Conservation (phyloP, 1,140 invertebrate genomes). For the Solenopsis fugax region DNA sequence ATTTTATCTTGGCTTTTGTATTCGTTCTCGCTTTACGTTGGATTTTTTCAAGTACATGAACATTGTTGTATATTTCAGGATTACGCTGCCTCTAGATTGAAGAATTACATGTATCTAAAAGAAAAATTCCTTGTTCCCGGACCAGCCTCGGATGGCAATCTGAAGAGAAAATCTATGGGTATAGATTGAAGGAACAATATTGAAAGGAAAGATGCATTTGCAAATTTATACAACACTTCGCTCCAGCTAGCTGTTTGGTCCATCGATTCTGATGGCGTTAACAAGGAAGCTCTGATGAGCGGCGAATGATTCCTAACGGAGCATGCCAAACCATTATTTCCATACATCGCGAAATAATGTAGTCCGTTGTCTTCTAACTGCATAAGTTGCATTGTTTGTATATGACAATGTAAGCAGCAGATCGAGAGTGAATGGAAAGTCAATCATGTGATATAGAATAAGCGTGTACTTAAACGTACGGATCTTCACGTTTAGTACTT, state of each 20-base stretch:
- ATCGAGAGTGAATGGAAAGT: conserved; percentile 40
- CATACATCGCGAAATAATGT: conserved; percentile 21
- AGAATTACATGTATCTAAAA: conserved; percentile 88
- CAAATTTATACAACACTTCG: conserved; percentile 30
- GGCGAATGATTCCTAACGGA: background rate
- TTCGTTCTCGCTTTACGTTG: background rate
- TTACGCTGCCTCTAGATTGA: conserved; percentile 87
- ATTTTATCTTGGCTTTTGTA: background rate
- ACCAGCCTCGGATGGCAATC: conserved; percentile 70
- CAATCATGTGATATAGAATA: conserved; percentile 62
- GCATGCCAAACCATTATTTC: background rate
- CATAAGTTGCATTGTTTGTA: background rate
- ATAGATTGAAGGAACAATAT: conserved; percentile 38
- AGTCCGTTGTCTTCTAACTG: background rate
- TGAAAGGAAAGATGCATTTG: conserved; percentile 20
- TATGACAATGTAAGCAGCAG: background rate
- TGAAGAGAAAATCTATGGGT: conserved; percentile 62
- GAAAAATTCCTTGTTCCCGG: conserved; percentile 86
- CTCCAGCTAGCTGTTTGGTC: background rate
- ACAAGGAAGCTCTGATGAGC: background rate
- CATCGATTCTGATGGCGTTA: background rate
- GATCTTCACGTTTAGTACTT: conserved; percentile 13
- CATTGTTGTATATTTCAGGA: conserved; percentile 84
- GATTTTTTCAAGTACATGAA: conserved; percentile 22
- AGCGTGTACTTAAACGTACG: conserved; percentile 32